These are phyloP conservation scores for Heliconius nattereri DNA, from an alignment of 1,140 invertebrate genomes.

Conservation along the genomic window DNA sequence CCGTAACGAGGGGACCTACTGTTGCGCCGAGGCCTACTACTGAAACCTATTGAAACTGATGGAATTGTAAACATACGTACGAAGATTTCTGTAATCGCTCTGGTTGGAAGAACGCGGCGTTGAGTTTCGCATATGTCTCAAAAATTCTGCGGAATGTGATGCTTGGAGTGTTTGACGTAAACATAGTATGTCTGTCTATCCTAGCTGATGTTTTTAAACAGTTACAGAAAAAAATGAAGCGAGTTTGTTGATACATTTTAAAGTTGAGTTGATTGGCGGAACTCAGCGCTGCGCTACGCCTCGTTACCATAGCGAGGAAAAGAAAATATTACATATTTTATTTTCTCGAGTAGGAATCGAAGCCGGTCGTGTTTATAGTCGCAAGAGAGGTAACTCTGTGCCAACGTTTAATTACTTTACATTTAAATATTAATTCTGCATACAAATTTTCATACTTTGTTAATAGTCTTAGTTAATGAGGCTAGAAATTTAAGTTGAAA, in stretches of 20 bases:
- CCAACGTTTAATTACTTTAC: not conserved
- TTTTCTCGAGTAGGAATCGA: not conserved
- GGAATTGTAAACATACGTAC: constrained; percentile 33
- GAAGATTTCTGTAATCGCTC: not conserved
- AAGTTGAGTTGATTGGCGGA: too few species aligned
- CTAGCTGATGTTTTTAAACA: too few species aligned
- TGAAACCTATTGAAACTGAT: constrained; percentile 47
- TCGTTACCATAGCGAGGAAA: not conserved
- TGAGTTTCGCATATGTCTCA: too few species aligned
- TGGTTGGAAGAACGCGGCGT: not conserved
- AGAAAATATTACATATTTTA: not conserved
- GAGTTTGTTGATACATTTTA: too few species aligned
- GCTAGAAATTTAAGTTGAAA: constrained; percentile 49
- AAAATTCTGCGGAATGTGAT: too few species aligned
- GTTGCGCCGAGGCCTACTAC: constrained; percentile 43
- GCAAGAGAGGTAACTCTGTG: too few species aligned
- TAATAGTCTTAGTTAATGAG: constrained; percentile 63
- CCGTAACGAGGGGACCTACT: constrained; percentile 38
- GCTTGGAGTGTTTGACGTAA: too few species aligned
- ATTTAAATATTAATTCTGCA: too few species aligned
- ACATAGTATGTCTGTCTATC: too few species aligned
- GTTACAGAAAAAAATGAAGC: too few species aligned
- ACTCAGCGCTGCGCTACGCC: too few species aligned
- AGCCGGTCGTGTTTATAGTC: not conserved
- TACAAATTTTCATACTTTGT: constrained; percentile 22